phyloP scores from a whole-genome alignment of 2,888 invertebrate genomes.

The Scrobipalpa costella region DNA sequence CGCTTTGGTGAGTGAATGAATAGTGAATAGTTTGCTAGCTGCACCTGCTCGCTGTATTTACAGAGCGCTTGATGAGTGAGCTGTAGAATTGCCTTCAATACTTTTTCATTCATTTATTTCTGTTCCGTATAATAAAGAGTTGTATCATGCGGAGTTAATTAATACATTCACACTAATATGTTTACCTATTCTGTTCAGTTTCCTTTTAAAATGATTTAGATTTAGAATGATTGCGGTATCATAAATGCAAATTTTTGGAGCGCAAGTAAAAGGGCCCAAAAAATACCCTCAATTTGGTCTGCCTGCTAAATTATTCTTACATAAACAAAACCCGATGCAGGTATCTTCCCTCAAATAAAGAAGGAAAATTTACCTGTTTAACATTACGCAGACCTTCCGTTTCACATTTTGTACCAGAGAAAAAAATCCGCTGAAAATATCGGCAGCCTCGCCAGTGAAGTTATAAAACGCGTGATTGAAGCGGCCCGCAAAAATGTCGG shows the following conservation, averaged over 20 bases:
- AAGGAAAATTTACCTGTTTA: constrained; percentile 1
- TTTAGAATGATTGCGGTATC: no score
- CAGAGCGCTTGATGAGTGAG: background rate
- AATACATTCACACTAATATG: no score
- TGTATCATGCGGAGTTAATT: no score
- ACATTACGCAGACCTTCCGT: background rate
- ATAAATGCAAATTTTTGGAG: no score
- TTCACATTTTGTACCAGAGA: background rate
- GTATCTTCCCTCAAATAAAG: background rate
- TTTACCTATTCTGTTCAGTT: no score
- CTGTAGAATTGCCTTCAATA: no score
- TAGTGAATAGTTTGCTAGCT: constrained; percentile 18
- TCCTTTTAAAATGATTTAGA: no score
- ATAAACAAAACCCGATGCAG: background rate
- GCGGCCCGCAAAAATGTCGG: constrained; percentile 69
- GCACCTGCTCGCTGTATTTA: background rate
- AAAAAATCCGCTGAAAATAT: constrained; percentile 19
- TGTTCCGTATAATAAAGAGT: background rate
- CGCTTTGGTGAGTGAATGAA: constrained; percentile 23
- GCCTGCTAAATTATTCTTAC: background rate
- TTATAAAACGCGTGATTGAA: constrained; percentile 65
- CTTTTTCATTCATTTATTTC: background rate
- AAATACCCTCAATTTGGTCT: background rate
- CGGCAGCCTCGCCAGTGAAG: constrained; percentile 20
- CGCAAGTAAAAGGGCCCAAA: background rate